Evolutionary conservation across 2,888 invertebrate species (phyloP), one percentile per base, ranked within the genome.

Genomic region (Pandemis heparana): DNA sequence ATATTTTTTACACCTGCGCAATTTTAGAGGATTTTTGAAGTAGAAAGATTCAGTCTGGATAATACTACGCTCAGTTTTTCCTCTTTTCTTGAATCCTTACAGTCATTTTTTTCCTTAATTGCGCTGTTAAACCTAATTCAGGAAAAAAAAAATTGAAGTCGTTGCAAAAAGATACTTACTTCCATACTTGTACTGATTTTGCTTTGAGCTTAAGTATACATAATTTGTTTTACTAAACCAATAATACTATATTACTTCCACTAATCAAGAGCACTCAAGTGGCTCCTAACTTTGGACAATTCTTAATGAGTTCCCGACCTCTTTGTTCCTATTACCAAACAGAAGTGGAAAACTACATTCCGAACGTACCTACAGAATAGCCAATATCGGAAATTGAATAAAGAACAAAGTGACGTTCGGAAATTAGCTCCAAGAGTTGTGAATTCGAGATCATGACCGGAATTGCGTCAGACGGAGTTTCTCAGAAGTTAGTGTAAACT

Each of bases 401-500:
- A 92, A 93, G 92, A 92, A 92, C 90, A 91, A 92, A 92, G 92
- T 92, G 92, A 87, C 91, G 90, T 89, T 92, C 93, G 94, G 94
- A 94, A 93, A 94, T 94, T 93, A 93, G 87, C 89, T 89, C 86
- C 86, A 91, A 89, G 89, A 91, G 92, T 89, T 91, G 86, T 87
- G 89, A 90, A 90, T 92, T 90, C 84, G 85, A 88, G 91, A 92
- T 91, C 91, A 91, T 87, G 90, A 87, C 92, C 92, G 93, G 94
- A 93, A 93, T 92, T 92, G 91, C 92, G 94, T 92, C 91, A 92
- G 87, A 79, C 84, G 79, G 87, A 89, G 88, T 89, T 91, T 92
- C 92, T 89, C 78, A 83, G 91, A 92, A 92, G 86, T 90, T 92
- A 85, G 83, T 86, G 87, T 89, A 89, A 91, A 91, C 56, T 73